Conservation (phyloP, 2,888 invertebrate genomes). For the Drosophila longiperda region DNA sequence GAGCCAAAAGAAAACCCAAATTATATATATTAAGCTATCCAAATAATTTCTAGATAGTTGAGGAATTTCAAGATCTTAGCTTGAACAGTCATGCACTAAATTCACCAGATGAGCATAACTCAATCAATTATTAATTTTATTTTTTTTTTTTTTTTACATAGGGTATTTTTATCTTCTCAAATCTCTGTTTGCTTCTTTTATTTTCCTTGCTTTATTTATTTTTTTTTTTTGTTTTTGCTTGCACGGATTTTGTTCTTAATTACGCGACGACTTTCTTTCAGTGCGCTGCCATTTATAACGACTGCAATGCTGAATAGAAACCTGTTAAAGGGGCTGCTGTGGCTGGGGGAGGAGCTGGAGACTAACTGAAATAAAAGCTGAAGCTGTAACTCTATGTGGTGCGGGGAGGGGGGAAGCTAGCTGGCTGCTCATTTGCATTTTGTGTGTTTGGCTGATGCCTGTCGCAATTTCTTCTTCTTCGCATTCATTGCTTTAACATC, state of each 20-base stretch:
- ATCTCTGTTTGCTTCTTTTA: not conserved
- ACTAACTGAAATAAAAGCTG: not conserved
- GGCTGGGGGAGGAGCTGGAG: not conserved
- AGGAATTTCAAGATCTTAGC: not conserved
- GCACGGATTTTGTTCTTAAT: conserved; percentile 72
- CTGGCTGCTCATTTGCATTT: conserved; percentile 73
- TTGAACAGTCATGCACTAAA: not conserved
- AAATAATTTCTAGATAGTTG: not conserved
- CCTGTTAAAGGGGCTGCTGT: not conserved
- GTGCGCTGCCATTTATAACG: conserved; percentile 43
- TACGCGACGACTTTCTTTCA: conserved; percentile 58
- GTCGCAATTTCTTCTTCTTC: conserved; percentile 19
- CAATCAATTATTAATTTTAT: not conserved
- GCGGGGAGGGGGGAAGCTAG: not conserved
- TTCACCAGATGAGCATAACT: not conserved
- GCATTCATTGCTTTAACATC: conserved; percentile 16
- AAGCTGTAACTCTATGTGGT: not conserved
- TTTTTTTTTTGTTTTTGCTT: conserved; percentile 29
- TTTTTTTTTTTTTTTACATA: not conserved
- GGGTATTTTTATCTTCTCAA: not conserved
- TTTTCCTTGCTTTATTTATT: not conserved
- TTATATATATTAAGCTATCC: not conserved
- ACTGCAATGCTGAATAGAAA: conserved; percentile 43
- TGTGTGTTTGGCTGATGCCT: conserved; percentile 44
- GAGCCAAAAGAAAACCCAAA: no score